Conservation (phyloP, 2,888 invertebrate species). For the Antheraea yamamai region DNA sequence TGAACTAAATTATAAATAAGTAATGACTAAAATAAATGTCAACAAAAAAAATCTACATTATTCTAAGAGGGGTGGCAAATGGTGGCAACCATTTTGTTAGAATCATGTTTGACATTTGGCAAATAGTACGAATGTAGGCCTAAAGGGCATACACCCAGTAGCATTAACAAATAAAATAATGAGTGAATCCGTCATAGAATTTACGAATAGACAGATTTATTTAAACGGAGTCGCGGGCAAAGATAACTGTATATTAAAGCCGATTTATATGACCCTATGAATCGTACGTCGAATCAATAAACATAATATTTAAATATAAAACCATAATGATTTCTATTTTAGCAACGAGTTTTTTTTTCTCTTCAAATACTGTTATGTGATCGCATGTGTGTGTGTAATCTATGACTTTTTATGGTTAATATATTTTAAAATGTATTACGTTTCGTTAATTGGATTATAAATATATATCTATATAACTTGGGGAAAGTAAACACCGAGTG, state of each 20-base stretch:
- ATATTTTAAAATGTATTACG: background rate
- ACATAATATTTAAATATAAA: slow-evolving; percentile 8
- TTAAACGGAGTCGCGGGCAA: background rate
- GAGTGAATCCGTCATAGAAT: background rate
- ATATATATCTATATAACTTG: background rate
- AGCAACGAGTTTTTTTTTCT: background rate
- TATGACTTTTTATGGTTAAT: background rate
- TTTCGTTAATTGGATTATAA: background rate
- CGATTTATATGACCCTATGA: slow-evolving; percentile 5
- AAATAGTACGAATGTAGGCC: background rate
- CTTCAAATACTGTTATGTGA: slow-evolving; percentile 12
- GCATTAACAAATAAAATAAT: background rate
- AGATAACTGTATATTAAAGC: background rate
- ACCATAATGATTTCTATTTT: slow-evolving; percentile 10
- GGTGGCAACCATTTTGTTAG: background rate
- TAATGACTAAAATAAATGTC: too few relatives aligned
- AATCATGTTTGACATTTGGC: background rate
- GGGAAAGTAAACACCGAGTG: too few relatives aligned
- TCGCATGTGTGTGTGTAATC: background rate
- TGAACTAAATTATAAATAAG: too few relatives aligned
- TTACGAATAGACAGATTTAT: background rate
- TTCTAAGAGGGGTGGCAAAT: background rate
- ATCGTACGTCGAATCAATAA: slow-evolving; percentile 8
- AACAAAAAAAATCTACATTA: too few relatives aligned
- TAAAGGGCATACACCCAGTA: background rate